Conservation (phyloP, 1,140 invertebrate genomes). For the Diachasmimorpha longicaudata region DNA sequence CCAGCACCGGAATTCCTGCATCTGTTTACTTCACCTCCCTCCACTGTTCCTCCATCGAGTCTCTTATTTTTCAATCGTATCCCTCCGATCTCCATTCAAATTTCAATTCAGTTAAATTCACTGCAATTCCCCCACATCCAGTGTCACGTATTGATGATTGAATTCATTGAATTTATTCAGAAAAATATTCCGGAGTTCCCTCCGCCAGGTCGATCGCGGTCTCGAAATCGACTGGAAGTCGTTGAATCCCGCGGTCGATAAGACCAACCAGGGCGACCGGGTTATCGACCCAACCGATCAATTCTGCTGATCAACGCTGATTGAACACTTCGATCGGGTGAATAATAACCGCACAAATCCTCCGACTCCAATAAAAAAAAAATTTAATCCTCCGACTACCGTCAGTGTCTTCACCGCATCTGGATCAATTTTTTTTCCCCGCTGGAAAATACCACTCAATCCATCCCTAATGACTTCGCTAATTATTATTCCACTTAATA, state of each 20-base stretch:
- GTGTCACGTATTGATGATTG: too few relatives aligned
- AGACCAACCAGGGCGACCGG: background rate
- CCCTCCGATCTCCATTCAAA: background rate
- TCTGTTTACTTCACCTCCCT: constrained; percentile 46
- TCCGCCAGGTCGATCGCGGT: background rate
- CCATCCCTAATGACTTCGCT: background rate
- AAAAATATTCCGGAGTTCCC: background rate
- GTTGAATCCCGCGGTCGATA: background rate
- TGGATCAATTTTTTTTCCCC: background rate
- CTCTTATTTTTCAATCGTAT: constrained; percentile 24
- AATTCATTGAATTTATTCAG: too few relatives aligned
- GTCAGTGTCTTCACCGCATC: background rate
- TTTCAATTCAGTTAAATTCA: too few relatives aligned
- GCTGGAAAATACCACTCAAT: background rate
- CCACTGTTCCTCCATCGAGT: constrained; percentile 7
- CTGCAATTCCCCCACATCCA: too few relatives aligned
- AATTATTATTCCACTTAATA: background rate
- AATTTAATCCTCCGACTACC: background rate
- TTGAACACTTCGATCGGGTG: background rate
- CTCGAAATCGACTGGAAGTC: background rate
- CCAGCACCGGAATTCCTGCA: constrained; percentile 56
- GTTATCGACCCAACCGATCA: constrained; percentile 22
- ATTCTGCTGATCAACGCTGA: background rate
- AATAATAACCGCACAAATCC: background rate
- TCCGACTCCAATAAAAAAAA: too few relatives aligned